Conservation (phyloP, 2,888 invertebrate genomes). For the Macaria liturata region DNA sequence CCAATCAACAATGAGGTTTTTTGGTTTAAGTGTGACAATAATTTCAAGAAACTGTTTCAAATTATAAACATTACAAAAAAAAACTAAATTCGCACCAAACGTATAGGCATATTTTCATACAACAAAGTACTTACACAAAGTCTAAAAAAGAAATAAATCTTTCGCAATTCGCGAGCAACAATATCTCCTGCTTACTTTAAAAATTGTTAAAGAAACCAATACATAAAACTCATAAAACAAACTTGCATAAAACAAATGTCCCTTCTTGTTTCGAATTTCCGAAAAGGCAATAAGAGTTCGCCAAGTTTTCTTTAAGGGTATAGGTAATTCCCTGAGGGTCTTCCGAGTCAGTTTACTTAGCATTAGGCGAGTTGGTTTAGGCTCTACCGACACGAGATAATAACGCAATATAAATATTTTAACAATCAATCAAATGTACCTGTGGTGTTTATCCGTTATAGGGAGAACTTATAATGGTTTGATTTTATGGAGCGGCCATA, state of each 20-base stretch:
- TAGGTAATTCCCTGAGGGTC: conserved; percentile 67
- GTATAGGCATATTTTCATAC: too few relatives aligned
- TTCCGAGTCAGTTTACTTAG: conserved; percentile 67
- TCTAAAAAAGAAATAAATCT: too few relatives aligned
- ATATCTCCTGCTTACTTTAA: conserved; percentile 5
- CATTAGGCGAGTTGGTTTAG: conserved; percentile 72
- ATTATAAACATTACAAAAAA: too few relatives aligned
- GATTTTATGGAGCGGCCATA: too few relatives aligned
- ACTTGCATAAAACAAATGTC: conserved; percentile 44
- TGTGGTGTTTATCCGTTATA: conserved; percentile 9
- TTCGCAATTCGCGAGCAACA: not conserved
- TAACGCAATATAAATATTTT: conserved; percentile 71
- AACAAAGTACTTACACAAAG: too few relatives aligned
- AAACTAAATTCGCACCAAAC: too few relatives aligned
- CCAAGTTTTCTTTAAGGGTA: conserved; percentile 63
- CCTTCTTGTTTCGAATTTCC: conserved; percentile 50
- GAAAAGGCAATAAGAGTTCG: conserved; percentile 62
- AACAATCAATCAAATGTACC: conserved; percentile 53
- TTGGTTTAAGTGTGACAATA: too few relatives aligned
- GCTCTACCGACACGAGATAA: conserved; percentile 62
- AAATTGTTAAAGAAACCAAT: conserved; percentile 19
- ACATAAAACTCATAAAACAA: conserved; percentile 33
- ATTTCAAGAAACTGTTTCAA: too few relatives aligned
- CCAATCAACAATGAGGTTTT: too few relatives aligned
- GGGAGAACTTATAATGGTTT: too few relatives aligned